Percentiles rank a stretch among this genome's conserved stretches.
Evolutionary conservation across 1,140 invertebrate genomes (phyloP).

Genomic region (Drosophila pandora): DNA sequence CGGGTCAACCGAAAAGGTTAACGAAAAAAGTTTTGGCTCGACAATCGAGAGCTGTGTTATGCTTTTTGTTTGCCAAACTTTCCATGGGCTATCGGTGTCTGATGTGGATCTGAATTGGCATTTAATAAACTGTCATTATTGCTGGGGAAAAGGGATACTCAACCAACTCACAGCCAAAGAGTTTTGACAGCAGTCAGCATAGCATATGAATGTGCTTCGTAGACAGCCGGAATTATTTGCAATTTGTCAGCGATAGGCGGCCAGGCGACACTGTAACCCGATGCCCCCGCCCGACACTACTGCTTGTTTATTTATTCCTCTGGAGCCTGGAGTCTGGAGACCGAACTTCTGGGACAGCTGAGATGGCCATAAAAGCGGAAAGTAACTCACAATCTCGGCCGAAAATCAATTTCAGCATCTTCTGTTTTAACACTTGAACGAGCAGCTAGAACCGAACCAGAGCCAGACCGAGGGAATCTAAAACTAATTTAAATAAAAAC

Average conservation of each 20-base stretch:
- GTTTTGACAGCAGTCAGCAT: conserved; percentile 27
- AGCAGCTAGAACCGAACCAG: conserved; percentile 44
- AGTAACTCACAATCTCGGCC: conserved; percentile 19
- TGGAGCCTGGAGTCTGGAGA: neutral
- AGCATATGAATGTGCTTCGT: conserved; percentile 33
- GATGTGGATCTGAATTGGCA: conserved; percentile 53
- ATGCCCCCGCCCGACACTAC: conserved; percentile 33
- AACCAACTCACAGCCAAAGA: neutral
- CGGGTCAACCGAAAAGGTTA: conserved; percentile 53
- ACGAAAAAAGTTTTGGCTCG: conserved; percentile 44
- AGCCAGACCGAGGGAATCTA: conserved; percentile 46
- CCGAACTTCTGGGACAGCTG: conserved; percentile 47
- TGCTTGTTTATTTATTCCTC: conserved; percentile 48
- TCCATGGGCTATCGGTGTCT: conserved; percentile 24
- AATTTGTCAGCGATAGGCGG: conserved; percentile 71
- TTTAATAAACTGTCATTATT: conserved; percentile 61
- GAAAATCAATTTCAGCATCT: conserved; percentile 69
- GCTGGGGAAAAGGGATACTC: conserved; percentile 33
- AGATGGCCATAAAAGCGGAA: conserved; percentile 49
- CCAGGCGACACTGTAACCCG: conserved; percentile 53
- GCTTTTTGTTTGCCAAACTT: conserved; percentile 46
- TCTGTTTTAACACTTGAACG: conserved; percentile 73
- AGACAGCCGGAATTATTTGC: conserved; percentile 49
- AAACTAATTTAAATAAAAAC: conserved; percentile 81
- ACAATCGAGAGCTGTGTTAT: conserved; percentile 43